A percentile compares a stretch with the other conserved stretches of the same genome.
phyloP scores from a whole-genome alignment of 2,888 invertebrate species.

The Masnerella sp. region DNA sequence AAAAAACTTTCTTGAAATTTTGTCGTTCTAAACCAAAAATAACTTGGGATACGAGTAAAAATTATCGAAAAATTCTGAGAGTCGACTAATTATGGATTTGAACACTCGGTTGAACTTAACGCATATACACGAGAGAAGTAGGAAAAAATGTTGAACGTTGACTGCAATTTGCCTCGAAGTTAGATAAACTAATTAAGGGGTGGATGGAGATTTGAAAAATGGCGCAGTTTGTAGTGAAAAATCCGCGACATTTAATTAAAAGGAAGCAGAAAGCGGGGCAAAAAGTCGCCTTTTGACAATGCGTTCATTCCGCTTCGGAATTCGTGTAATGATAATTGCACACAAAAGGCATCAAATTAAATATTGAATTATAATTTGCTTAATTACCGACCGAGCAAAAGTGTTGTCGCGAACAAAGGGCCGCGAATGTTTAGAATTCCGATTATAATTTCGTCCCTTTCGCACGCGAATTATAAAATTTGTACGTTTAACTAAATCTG shows the following conservation, averaged over 20 bases:
- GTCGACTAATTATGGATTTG: too few relatives aligned
- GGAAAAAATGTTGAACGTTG: too few relatives aligned
- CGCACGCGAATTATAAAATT: not conserved
- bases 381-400: conserved; percentile 2
- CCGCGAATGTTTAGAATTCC: conserved; percentile 1
- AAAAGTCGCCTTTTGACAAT: not conserved
- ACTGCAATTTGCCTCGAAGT: too few relatives aligned
- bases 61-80: too few relatives aligned
- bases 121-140: too few relatives aligned
- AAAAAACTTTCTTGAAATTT: too few relatives aligned
- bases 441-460: conserved; percentile 6
- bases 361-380: conserved; percentile 4
- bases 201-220: not conserved
- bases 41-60: too few relatives aligned
- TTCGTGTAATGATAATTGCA: conserved; percentile 18
- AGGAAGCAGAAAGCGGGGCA: not conserved
- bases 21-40: too few relatives aligned
- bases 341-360: conserved; percentile 1
- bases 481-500: not conserved
- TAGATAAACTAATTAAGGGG: too few relatives aligned
- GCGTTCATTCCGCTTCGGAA: not conserved
- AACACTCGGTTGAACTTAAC: too few relatives aligned
- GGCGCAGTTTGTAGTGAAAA: not conserved
- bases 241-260: conserved; percentile 16
- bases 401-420: not conserved